Evolutionary conservation across 1,140 invertebrate species (phyloP).

Genomic region (Neodiprion virginianus): DNA sequence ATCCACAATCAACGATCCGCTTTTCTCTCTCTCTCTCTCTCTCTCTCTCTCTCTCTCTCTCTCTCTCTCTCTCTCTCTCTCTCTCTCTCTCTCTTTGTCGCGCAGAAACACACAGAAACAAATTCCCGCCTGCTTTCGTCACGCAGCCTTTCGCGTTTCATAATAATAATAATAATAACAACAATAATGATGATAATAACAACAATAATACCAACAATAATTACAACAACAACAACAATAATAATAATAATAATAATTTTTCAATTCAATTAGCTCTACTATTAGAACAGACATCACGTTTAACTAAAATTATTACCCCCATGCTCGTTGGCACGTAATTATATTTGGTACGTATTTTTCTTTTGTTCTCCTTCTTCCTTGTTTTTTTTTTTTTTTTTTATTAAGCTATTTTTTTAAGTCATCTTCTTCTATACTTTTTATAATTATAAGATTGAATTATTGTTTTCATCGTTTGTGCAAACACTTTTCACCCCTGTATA

Average conservation of each 20-base stretch:
- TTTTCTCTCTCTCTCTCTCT: not conserved
- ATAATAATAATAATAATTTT: not conserved
- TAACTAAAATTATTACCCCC: slow-evolving; percentile 40
- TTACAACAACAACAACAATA: not conserved
- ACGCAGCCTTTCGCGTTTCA: slow-evolving; percentile 9
- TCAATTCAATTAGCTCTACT: too few relatives aligned
- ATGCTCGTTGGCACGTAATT: slow-evolving; percentile 46
- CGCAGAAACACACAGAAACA: too few relatives aligned
- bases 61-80: slow-evolving; percentile 18
- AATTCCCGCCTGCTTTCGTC: slow-evolving; percentile 20
- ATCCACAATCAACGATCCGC: too few relatives aligned
- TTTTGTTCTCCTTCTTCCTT: not conserved
- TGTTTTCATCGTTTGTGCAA: not conserved
- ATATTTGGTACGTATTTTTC: slow-evolving; percentile 43
- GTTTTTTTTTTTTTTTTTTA: not conserved
- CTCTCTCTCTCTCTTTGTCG: not conserved
- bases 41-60: slow-evolving; percentile 18
- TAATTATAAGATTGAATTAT: not conserved
- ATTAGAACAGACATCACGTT: slow-evolving; percentile 20
- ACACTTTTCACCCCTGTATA: not conserved
- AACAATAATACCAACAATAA: slow-evolving; percentile 11
- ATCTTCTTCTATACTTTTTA: not conserved
- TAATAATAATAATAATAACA: slow-evolving; percentile 4
- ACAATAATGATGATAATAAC: not conserved
- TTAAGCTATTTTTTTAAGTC: not conserved